Base-by-base conservation (phyloP, 2,113 vertebrate genomes). In the Oenanthe oenanthe region DNA sequence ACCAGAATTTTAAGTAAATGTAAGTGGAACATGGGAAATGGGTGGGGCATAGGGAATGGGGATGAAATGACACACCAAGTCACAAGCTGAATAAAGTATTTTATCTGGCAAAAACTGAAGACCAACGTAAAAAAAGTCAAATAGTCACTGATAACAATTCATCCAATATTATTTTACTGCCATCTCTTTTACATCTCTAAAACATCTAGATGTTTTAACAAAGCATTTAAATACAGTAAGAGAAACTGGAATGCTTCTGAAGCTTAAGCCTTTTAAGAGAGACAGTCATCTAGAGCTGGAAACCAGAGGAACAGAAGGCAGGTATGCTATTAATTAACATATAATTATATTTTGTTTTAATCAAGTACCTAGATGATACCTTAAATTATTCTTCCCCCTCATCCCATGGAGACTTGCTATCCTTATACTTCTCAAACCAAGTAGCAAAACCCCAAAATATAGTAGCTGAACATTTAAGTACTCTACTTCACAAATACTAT, bases 261-360 rank as follows among this genome's bases (percentile, higher is more conserved):
- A 78, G 26, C 34, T 36, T 34, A 61, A 80, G 56, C 38, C 80
- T 84, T 21, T 60, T 80, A 66, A 76, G 47, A 81, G 12, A 84
- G 26, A 54, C 28, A 88, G 38, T 31, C 10, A 87, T 67, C 80
- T 56, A 74, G 73, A 92, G 40, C 60, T 67, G 42, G 65, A 76
- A 95, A 74, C 18, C 47, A 84, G 25, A 88, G 31, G 61, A 90
- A 75, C 29, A 66, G 67, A 88, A 73, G 22, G 42, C 51, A 88
- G 83, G 63, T 67, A 80, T 9, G 8, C 24, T 60, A 87, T 89
- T 92, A 92, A 94, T 66, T 75, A 86, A 94, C 32, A 71, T 58
- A 81, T n/a, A n/a, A n/a, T n/a, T n/a, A n/a, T 73, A 80, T 73
- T 95, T 92, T 77, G 67, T 66, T 95, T 74, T 87, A 86, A 74